Evolutionary conservation across 92 coral and sea anemone genomes (phyloP).

Genomic region (Palythoa grandis): DNA sequence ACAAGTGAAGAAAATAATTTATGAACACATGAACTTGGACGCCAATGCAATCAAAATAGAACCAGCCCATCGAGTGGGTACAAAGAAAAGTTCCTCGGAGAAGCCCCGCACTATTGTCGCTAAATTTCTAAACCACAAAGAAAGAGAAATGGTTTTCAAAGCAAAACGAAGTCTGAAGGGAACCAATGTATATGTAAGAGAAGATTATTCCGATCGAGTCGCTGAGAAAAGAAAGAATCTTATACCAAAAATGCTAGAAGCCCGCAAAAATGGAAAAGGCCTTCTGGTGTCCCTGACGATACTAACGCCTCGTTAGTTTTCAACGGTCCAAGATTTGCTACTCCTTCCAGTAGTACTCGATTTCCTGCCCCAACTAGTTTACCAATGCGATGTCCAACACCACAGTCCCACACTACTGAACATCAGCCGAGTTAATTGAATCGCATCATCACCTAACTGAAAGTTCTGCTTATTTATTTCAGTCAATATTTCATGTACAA

Average conservation of each 20-base stretch:
- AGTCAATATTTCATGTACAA: too few relatives aligned
- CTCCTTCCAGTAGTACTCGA: neutral
- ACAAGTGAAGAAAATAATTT: neutral
- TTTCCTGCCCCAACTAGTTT: neutral
- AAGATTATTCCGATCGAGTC: conserved; percentile 55
- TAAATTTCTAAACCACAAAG: conserved; percentile 50
- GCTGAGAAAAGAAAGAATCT: conserved; percentile 44
- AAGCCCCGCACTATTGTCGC: conserved; percentile 49
- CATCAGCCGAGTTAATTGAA: too few relatives aligned
- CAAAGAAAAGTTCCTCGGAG: conserved; percentile 8
- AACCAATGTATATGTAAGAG: conserved; percentile 43
- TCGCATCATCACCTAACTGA: too few relatives aligned
- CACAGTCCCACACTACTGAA: neutral
- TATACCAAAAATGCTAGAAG: conserved; percentile 53
- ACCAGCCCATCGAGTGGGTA: neutral
- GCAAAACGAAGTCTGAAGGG: conserved; percentile 46
- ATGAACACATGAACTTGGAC: conserved; percentile 6
- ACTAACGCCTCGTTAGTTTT: neutral
- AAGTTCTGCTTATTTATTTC: too few relatives aligned
- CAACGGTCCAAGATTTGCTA: neutral
- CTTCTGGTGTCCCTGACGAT: neutral
- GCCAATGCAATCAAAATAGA: neutral
- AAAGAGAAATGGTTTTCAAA: conserved; percentile 39
- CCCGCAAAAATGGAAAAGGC: conserved; percentile 11
- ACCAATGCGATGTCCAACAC: neutral